phyloP scores from a whole-genome alignment of 2,113 vertebrate species.

The Clarias macrocephalus region DNA sequence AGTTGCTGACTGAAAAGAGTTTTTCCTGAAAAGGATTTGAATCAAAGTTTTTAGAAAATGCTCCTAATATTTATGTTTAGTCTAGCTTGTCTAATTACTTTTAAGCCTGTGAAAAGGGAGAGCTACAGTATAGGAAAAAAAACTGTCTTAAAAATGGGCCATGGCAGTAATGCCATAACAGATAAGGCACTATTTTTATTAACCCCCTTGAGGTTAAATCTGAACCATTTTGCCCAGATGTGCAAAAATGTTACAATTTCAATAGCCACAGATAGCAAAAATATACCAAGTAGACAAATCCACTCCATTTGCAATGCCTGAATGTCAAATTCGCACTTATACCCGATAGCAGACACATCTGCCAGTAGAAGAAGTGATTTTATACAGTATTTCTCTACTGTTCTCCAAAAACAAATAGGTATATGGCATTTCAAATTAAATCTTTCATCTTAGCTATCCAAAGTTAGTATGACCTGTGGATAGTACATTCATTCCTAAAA shows the following conservation, averaged over 20 bases:
- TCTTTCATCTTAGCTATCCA: neutral
- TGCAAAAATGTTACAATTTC: neutral
- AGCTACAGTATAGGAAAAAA: too few species aligned
- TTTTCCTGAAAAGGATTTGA: too few species aligned
- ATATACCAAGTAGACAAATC: neutral
- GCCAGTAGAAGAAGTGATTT: neutral
- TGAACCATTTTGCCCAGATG: neutral
- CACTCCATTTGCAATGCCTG: neutral
- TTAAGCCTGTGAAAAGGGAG: too few species aligned
- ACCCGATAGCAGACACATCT: neutral
- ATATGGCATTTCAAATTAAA: neutral
- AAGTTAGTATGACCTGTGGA: neutral
- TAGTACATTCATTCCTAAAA: neutral
- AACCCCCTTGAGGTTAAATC: neutral
- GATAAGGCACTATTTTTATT: too few species aligned
- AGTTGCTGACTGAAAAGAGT: too few species aligned
- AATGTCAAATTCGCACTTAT: neutral
- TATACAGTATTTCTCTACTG: neutral
- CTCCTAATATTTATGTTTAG: too few species aligned
- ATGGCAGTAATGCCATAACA: too few species aligned
- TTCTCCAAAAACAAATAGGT: neutral
- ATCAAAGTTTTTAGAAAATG: too few species aligned
- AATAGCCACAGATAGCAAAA: neutral
- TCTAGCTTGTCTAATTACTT: too few species aligned
- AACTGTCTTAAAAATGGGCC: too few species aligned